phyloP scores from a whole-genome alignment of 2,113 vertebrate genomes.

The Machaerirhynchus nigripectus region DNA sequence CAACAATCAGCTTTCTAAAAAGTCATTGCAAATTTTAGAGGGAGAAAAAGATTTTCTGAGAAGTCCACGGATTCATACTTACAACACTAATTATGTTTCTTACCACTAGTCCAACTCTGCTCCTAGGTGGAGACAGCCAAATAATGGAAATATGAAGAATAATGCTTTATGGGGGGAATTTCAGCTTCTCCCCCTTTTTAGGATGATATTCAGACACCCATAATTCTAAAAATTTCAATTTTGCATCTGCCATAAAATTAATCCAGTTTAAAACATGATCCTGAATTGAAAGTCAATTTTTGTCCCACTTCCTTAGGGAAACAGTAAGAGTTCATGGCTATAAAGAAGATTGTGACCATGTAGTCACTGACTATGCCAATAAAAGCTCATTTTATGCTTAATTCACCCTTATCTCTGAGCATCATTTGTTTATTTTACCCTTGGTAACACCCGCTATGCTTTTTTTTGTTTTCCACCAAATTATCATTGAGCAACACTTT shows the following conservation, averaged over 20 bases:
- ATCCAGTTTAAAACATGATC: neutral
- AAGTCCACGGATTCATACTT: neutral
- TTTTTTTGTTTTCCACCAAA: neutral
- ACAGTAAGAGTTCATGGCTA: fast-evolving
- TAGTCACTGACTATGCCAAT: neutral
- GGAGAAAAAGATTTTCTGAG: neutral
- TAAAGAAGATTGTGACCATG: neutral
- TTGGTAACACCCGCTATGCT: neutral
- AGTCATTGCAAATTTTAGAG: neutral
- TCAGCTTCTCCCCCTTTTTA: neutral
- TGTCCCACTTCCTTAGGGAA: neutral
- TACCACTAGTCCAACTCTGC: neutral
- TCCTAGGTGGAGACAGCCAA: neutral
- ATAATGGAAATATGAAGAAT: neutral
- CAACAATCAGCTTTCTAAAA: neutral
- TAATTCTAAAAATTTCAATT: neutral
- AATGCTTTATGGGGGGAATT: neutral
- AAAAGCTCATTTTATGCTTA: neutral
- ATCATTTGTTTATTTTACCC: neutral
- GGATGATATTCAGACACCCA: neutral
- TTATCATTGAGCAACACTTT: neutral
- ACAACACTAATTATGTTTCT: neutral
- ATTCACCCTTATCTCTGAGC: neutral
- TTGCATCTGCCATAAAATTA: neutral
- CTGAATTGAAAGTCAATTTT: neutral